phyloP scores from a whole-genome alignment of 2,113 vertebrate species.

The Caloenas nicobarica region DNA sequence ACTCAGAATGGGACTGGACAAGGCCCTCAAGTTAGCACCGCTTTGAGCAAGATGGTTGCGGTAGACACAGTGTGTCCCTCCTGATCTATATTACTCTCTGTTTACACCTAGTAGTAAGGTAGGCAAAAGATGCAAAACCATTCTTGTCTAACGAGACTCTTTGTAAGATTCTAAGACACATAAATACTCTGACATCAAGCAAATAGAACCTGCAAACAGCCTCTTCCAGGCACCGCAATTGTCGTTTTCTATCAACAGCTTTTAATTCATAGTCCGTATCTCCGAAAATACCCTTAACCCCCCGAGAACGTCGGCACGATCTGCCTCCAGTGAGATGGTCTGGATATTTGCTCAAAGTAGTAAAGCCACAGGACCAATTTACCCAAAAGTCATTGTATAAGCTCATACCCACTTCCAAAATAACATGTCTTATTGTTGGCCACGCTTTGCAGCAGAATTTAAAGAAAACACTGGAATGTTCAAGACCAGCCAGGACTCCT shows the following conservation, averaged over 20 bases:
- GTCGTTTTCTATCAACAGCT: background rate
- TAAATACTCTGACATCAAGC: background rate
- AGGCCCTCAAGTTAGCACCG: background rate
- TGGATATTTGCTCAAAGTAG: too few species aligned
- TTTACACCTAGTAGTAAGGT: background rate
- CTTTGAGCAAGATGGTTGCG: background rate
- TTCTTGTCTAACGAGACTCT: background rate
- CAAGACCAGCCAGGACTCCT: background rate
- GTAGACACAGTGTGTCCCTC: background rate
- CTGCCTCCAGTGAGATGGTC: too few species aligned
- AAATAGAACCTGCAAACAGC: background rate
- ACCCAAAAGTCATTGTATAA: background rate
- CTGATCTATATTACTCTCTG: accelerated
- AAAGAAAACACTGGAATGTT: background rate
- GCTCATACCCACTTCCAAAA: background rate
- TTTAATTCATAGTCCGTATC: too few species aligned
- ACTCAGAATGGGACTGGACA: background rate
- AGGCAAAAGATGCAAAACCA: background rate
- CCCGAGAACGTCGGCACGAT: background rate
- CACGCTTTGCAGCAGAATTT: background rate
- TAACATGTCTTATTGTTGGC: background rate
- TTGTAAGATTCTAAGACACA: background rate
- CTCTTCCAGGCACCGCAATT: background rate
- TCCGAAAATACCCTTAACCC: background rate
- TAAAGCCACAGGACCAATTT: background rate